phyloP scores from a whole-genome alignment of 2,113 vertebrate genomes.

The Solenodon paradoxus region DNA sequence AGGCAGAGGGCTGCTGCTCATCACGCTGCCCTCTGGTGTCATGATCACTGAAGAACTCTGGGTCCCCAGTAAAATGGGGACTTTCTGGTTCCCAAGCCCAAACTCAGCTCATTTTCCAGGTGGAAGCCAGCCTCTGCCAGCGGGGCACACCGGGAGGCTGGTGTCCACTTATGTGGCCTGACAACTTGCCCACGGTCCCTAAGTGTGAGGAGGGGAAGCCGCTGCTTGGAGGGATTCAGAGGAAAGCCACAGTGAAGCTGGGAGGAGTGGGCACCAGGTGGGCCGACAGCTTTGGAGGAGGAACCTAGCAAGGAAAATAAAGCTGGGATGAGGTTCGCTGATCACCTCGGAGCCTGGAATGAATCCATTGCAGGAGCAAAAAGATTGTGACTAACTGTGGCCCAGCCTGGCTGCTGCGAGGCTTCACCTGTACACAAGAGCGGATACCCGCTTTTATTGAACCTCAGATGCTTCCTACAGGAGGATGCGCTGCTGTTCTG shows the following conservation, averaged over 20 bases:
- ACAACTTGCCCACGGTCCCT: neutral
- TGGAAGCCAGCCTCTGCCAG: neutral
- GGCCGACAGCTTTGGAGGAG: neutral
- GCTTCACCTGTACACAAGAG: neutral
- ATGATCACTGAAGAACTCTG: neutral
- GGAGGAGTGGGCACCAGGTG: neutral
- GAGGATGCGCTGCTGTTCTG: neutral
- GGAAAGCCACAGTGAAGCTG: neutral
- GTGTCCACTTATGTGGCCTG: neutral
- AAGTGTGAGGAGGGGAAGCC: neutral
- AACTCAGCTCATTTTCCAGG: neutral
- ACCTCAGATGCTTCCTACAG: neutral
- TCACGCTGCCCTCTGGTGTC: neutral
- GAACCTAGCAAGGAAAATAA: neutral
- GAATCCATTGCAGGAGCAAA: too few relatives aligned
- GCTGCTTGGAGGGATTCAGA: neutral
- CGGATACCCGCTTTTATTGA: too few relatives aligned
- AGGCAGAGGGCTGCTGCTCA: neutral
- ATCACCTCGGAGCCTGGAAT: fast-evolving
- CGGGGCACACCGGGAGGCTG: neutral
- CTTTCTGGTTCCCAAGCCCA: neutral
- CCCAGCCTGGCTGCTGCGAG: neutral
- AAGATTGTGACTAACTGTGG: neutral
- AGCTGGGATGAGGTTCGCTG: neutral
- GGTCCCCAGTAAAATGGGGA: neutral